phyloP scores from a whole-genome alignment of 2,113 vertebrate genomes.

The Fulmarus glacialis region DNA sequence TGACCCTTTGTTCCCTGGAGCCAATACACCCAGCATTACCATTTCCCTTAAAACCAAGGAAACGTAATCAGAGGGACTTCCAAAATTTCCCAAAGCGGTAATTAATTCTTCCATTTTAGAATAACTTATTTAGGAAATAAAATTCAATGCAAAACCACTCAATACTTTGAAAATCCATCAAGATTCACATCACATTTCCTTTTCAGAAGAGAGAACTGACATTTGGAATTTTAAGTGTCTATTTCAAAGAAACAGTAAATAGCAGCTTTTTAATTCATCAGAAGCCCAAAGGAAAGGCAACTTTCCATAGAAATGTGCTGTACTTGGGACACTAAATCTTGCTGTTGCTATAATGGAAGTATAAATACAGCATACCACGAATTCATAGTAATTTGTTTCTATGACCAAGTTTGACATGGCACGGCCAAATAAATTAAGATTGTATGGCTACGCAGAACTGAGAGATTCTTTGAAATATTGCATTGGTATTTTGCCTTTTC shows the following conservation, averaged over 20 bases:
- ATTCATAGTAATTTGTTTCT: constrained; percentile 20
- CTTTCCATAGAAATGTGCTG: background rate
- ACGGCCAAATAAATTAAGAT: background rate
- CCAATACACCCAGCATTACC: background rate
- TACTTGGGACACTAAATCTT: constrained; percentile 43
- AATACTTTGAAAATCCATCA: constrained; percentile 40
- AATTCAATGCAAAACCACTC: constrained; percentile 6
- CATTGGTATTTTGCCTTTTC: background rate
- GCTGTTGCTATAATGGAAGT: background rate
- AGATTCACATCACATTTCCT: constrained; percentile 26
- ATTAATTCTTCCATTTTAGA: background rate
- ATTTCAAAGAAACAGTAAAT: constrained; percentile 60
- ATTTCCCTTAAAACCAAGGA: background rate
- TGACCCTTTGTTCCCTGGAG: background rate
- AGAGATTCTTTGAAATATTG: background rate
- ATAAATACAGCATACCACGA: constrained; percentile 33
- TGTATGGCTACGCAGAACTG: background rate
- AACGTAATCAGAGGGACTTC: background rate
- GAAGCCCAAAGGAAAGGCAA: constrained; percentile 40
- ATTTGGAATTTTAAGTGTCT: constrained; percentile 42
- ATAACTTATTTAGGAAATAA: constrained; percentile 8
- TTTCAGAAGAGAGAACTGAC: constrained; percentile 2
- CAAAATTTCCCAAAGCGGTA: background rate
- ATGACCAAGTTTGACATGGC: constrained; percentile 19
- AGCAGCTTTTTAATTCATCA: constrained; percentile 33